Percentiles rank a stretch among this genome's conserved stretches.
Conservation (phyloP, 2,113 vertebrate genomes). For the Marmota flaviventris region DNA sequence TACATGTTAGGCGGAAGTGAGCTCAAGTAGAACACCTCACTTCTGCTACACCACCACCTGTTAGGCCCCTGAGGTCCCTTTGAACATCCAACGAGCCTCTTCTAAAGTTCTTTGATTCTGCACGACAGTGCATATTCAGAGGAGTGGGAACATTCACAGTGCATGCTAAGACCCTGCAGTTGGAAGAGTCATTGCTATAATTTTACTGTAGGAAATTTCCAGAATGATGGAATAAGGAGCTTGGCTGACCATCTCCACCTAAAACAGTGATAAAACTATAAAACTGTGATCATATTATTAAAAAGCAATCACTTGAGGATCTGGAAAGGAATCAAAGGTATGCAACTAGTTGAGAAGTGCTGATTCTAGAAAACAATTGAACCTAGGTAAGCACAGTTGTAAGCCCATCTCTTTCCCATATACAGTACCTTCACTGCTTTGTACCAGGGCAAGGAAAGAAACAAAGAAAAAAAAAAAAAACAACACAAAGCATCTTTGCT, state of each 20-base stretch:
- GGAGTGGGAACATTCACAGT: background rate
- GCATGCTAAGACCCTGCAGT: background rate
- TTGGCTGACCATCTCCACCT: background rate
- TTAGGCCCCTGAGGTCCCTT: background rate
- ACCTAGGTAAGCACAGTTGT: background rate
- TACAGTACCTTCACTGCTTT: background rate
- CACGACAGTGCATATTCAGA: background rate
- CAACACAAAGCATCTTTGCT: background rate
- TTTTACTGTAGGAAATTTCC: background rate
- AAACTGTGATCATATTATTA: background rate
- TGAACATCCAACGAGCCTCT: background rate
- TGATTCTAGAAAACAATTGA: background rate
- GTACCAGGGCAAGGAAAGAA: background rate
- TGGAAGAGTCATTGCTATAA: background rate
- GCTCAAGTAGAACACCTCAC: background rate
- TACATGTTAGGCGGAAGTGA: background rate
- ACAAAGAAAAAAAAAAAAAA: no score
- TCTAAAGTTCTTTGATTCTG: background rate
- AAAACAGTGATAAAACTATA: background rate
- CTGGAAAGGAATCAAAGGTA: background rate
- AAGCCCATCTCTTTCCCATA: background rate
- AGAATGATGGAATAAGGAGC: background rate
- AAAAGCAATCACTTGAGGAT: background rate
- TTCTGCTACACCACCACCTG: background rate
- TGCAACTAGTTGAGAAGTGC: background rate